Conservation (phyloP, 2,113 vertebrate genomes). For the Silurus glanis region DNA sequence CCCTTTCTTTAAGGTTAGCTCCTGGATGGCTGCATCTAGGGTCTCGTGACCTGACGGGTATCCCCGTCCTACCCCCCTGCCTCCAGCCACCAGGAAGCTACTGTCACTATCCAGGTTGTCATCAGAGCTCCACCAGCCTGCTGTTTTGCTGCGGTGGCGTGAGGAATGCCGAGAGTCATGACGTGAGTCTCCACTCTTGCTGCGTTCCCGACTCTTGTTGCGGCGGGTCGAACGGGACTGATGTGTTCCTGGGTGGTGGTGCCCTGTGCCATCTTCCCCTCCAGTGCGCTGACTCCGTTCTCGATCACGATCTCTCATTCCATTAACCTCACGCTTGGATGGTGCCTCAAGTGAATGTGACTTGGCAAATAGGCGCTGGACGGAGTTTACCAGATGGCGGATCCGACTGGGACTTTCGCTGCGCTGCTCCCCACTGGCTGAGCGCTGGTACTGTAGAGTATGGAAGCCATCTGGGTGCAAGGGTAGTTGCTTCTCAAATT, state of each 20-base stretch:
- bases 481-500: slow-evolving; percentile 96
- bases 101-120: slow-evolving; percentile 99
- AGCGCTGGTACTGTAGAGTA: slow-evolving; percentile 93
- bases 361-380: slow-evolving; percentile 98
- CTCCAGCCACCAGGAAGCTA: slow-evolving; percentile 83
- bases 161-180: slow-evolving; percentile 76
- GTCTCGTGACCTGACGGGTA: slow-evolving; percentile 84
- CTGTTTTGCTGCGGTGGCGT: slow-evolving; percentile 86
- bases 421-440: slow-evolving; percentile 83
- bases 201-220: slow-evolving; percentile 85
- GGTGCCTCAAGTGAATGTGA: slow-evolving; percentile 96
- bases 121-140: slow-evolving; percentile 98
- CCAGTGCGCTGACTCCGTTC: slow-evolving; percentile 77
- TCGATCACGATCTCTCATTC: slow-evolving; percentile 74
- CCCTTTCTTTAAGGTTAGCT: slow-evolving; percentile 92
- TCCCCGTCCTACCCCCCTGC: slow-evolving; percentile 54
- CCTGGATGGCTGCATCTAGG: slow-evolving; percentile 93
- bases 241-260: slow-evolving; percentile 74
- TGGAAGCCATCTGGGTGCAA: slow-evolving; percentile 98
- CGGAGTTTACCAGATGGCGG: slow-evolving; percentile 96
- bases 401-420: slow-evolving; percentile 97
- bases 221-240: slow-evolving; percentile 83
- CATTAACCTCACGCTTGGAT: slow-evolving; percentile 90
- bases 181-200: slow-evolving; percentile 92
- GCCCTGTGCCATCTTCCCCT: slow-evolving; percentile 72